Conservation (phyloP, 1,140 invertebrate genomes). For the Rhagoletis zephyria region DNA sequence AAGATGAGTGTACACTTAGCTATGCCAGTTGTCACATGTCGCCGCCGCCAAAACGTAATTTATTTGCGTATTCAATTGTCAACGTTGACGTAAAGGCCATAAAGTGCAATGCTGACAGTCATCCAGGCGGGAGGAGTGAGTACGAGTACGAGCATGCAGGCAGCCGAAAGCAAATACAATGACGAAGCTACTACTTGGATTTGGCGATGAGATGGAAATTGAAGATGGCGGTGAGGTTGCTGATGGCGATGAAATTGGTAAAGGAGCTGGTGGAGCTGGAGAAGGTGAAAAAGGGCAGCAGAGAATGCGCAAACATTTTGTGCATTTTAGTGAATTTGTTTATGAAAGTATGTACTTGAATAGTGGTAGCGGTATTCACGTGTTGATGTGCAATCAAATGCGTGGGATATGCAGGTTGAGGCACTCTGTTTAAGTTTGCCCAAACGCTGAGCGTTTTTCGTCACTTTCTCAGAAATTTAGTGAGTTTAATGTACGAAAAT, state of each 20-base stretch:
- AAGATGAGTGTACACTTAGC: not conserved
- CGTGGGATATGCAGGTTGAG: not conserved
- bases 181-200: conserved; percentile 16
- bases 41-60: conserved; percentile 46
- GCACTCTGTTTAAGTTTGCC: no score
- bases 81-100: conserved; percentile 49
- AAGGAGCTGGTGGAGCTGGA: not conserved
- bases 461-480: no score
- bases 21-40: conserved; percentile 43
- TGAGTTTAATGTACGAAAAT: no score
- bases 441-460: no score
- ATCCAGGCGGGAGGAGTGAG: not conserved
- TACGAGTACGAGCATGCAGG: not conserved
- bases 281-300: not conserved
- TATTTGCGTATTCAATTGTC: conserved; percentile 54
- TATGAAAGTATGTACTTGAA: not conserved
- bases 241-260: not conserved
- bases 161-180: conserved; percentile 5
- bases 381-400: not conserved
- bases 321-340: conserved; percentile 6
- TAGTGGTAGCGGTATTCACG: not conserved
- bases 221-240: not conserved
- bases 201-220: conserved; percentile 12
- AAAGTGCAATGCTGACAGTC: conserved; percentile 47
- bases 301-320: not conserved